Evolutionary conservation across 2,113 vertebrate species (phyloP).

Genomic region (Gadus chalcogrammus): DNA sequence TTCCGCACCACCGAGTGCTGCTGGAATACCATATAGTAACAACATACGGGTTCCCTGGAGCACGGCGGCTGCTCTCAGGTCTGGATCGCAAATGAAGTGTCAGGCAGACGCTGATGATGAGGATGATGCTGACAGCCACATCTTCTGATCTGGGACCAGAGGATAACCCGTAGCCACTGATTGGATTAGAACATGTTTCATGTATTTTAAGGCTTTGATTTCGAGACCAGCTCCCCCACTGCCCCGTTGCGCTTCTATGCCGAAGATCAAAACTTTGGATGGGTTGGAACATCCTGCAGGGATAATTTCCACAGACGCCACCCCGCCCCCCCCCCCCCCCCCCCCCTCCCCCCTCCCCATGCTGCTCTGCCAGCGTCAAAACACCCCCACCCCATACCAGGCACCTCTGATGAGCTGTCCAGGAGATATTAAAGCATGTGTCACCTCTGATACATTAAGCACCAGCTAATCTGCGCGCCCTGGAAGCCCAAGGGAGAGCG

Average conservation of each 20-base stretch:
- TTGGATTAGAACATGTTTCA: conserved; percentile 14
- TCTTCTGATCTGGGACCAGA: conserved; percentile 19
- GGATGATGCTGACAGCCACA: conserved; percentile 10
- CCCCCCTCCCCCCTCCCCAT: neutral
- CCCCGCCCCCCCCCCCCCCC: neutral
- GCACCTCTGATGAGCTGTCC: neutral
- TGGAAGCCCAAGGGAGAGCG: neutral
- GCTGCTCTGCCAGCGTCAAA: conserved; percentile 1
- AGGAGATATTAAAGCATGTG: neutral
- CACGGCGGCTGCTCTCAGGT: neutral
- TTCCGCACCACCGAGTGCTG: too few species aligned
- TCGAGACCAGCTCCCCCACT: neutral
- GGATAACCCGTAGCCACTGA: neutral
- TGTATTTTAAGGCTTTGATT: conserved; percentile 8
- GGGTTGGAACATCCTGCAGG: neutral
- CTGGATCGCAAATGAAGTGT: conserved; percentile 7
- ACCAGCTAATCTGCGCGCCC: neutral
- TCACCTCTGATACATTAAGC: conserved; percentile 3
- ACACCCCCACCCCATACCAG: neutral
- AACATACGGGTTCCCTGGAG: neutral
- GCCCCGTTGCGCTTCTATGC: too few species aligned
- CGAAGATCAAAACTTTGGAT: neutral
- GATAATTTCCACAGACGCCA: neutral
- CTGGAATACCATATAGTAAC: too few species aligned
- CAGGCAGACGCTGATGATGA: neutral